A percentile compares a stretch with the other conserved stretches of the same genome.
These are phyloP conservation scores for Solea senegalensis DNA, from an alignment of 2,113 vertebrate genomes.

Conservation along the genomic window DNA sequence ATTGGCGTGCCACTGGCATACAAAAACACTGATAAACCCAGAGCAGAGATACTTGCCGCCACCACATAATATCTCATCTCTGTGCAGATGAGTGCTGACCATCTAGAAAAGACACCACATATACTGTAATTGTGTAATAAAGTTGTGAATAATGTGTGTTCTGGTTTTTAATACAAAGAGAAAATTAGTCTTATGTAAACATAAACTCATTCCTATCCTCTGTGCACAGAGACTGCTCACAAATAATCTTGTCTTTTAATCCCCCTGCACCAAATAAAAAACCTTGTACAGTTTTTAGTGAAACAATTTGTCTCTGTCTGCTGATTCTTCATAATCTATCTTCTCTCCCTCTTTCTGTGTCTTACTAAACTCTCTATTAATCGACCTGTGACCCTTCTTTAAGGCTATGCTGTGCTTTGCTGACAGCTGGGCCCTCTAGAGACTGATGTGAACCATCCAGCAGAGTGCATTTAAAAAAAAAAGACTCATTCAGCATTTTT, in stretches of 20 bases:
- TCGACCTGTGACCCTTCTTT: conserved; percentile 29
- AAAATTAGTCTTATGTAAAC: conserved; percentile 13
- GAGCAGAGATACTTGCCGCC: conserved; percentile 24
- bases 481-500: conserved; percentile 17
- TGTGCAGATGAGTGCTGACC: conserved; percentile 3
- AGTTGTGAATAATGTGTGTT: no score
- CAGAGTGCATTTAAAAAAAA: conserved; percentile 5
- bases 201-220: conserved; percentile 18
- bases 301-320: no score
- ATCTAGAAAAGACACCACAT: background rate
- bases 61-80: conserved; percentile 16
- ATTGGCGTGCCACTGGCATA: conserved; percentile 26
- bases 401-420: conserved; percentile 32
- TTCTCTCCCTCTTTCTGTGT: conserved; percentile 1
- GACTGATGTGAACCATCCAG: conserved; percentile 56
- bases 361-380: conserved; percentile 15
- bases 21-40: conserved; percentile 14
- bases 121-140: no score
- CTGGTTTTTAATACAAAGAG: no score
- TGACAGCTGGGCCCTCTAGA: conserved; percentile 65
- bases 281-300: conserved; percentile 45
- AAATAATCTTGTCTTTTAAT: conserved; percentile 56
- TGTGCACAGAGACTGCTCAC: conserved; percentile 4
- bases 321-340: conserved; percentile 16
- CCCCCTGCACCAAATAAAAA: conserved; percentile 39